Conservation (phyloP, 2,113 vertebrate species). For the Phodopus roborovskii region DNA sequence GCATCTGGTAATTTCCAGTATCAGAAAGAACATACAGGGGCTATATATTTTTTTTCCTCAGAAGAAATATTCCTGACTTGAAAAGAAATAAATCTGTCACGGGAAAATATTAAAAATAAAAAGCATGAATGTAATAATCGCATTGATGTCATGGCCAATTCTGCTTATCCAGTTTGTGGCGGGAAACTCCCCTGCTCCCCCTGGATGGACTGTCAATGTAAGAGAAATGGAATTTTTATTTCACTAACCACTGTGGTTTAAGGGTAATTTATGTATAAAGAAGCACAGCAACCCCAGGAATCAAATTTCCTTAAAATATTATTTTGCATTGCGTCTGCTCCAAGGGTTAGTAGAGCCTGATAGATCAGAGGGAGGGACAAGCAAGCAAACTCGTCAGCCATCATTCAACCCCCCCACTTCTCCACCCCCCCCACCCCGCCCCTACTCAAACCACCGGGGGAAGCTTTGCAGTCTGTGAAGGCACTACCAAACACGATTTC, state of each 20-base stretch:
- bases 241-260: constrained; percentile 82
- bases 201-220: constrained; percentile 53
- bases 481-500: background rate
- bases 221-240: constrained; percentile 84
- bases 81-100: constrained; percentile 89
- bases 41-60: constrained; percentile 84
- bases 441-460: background rate
- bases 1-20: constrained; percentile 87
- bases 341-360: constrained; percentile 51
- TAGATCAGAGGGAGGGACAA: constrained; percentile 17
- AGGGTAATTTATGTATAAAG: constrained; percentile 80
- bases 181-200: constrained; percentile 51
- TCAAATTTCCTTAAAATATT: constrained; percentile 83
- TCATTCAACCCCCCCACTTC: background rate
- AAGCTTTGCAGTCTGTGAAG: background rate
- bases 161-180: constrained; percentile 63
- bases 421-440: too few relatives aligned
- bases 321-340: constrained; percentile 70
- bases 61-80: constrained; percentile 84
- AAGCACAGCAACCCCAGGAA: constrained; percentile 51
- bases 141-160: constrained; percentile 85
- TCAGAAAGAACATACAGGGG: constrained; percentile 81
- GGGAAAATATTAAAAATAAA: constrained; percentile 90
- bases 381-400: background rate
- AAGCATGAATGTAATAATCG: constrained; percentile 87